Conservation (phyloP, 1,140 invertebrate genomes). For the Drosophila lini region DNA sequence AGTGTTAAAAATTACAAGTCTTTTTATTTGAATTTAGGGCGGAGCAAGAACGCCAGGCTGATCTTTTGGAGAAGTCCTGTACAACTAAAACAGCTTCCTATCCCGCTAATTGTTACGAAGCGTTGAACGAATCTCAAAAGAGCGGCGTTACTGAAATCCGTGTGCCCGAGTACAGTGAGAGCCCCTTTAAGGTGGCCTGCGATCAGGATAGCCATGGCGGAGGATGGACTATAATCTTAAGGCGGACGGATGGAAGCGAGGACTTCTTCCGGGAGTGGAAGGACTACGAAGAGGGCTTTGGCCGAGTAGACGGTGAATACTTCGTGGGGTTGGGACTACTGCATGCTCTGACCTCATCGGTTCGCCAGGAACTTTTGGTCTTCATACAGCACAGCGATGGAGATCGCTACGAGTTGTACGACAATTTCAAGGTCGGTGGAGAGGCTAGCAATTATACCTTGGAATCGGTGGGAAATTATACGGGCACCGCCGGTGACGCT, state of each 20-base stretch:
- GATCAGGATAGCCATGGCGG: background rate
- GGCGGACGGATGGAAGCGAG: background rate
- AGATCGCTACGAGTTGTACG: too few relatives aligned
- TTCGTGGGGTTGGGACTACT: background rate
- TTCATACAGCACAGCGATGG: too few relatives aligned
- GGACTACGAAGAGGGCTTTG: background rate
- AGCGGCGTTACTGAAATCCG: background rate
- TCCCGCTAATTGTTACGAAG: background rate
- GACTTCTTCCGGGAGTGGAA: conserved; percentile 2
- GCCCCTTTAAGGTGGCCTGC: conserved; percentile 1
- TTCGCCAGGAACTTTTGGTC: too few relatives aligned
- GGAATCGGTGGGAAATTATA: too few relatives aligned
- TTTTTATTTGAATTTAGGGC: background rate
- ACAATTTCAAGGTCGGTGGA: too few relatives aligned
- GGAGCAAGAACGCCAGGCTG: background rate
- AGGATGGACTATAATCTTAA: conserved; percentile 1
- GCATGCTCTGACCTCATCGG: background rate
- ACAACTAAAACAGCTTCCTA: background rate
- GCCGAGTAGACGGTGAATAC: background rate
- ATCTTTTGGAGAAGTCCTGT: background rate
- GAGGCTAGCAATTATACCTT: too few relatives aligned
- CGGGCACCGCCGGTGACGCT: too few relatives aligned
- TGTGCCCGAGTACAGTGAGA: background rate
- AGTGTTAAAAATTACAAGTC: background rate
- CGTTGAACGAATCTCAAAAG: background rate